phyloP scores from a whole-genome alignment of 2,113 vertebrate genomes.

The Atrichornis clamosus region DNA sequence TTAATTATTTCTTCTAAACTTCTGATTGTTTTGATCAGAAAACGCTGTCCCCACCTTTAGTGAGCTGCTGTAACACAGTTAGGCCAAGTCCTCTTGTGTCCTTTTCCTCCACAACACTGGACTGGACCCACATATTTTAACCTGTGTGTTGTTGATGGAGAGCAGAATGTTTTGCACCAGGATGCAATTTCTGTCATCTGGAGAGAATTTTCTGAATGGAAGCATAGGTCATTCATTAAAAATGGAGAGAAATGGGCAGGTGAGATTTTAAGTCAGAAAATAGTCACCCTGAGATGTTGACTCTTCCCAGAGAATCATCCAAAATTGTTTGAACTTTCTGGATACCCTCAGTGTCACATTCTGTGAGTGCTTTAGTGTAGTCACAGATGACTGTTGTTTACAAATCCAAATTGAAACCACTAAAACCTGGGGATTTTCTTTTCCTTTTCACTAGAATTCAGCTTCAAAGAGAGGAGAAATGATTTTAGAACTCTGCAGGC shows the following conservation, averaged over 20 bases:
- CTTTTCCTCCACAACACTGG: not conserved
- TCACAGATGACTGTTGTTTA: not conserved
- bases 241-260: not conserved
- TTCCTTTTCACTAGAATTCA: not conserved
- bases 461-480: not conserved
- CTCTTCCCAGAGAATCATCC: not conserved
- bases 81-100: not conserved
- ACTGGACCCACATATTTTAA: not conserved
- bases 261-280: not conserved
- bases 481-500: not conserved
- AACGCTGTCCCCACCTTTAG: not conserved
- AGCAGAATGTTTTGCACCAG: not conserved
- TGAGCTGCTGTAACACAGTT: not conserved
- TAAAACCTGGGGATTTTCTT: not conserved
- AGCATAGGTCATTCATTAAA: not conserved
- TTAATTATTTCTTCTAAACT: not conserved
- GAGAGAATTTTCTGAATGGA: not conserved
- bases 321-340: not conserved
- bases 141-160: not conserved
- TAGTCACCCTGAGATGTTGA: not conserved
- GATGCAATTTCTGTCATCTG: not conserved
- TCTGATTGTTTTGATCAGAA: not conserved
- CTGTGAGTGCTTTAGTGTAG: not conserved
- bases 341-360: not conserved
- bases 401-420: not conserved